Conservation (phyloP, 1,140 invertebrate genomes). For the Hyphantria cunea region DNA sequence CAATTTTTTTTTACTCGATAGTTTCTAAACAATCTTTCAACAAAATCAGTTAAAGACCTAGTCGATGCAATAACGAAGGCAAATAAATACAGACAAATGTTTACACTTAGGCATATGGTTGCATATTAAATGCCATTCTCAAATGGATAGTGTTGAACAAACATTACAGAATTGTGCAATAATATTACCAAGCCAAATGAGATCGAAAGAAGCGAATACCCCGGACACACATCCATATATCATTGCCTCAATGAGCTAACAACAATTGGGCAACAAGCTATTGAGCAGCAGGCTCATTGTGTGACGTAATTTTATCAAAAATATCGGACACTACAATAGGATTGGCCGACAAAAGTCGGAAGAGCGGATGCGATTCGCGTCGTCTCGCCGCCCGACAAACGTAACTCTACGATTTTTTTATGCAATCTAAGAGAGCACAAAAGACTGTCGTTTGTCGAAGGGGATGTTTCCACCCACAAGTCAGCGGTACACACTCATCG, state of each 20-base stretch:
- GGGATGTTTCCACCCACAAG: constrained; percentile 80
- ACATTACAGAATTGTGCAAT: constrained; percentile 52
- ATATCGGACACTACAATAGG: constrained; percentile 71
- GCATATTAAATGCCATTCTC: constrained; percentile 10
- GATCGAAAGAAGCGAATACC: constrained; percentile 64
- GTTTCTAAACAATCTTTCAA: too few species aligned
- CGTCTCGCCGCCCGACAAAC: constrained; percentile 67
- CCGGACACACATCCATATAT: constrained; percentile 73
- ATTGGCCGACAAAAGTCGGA: constrained; percentile 75
- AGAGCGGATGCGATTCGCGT: constrained; percentile 79
- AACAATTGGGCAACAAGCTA: constrained; percentile 76
- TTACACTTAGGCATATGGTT: too few species aligned
- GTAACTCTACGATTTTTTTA: constrained; percentile 62
- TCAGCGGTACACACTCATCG: constrained; percentile 59
- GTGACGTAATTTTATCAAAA: constrained; percentile 79
- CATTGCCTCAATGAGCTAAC: constrained; percentile 72
- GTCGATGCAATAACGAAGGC: too few species aligned
- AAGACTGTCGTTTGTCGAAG: constrained; percentile 56
- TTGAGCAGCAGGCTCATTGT: constrained; percentile 65
- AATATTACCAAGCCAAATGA: constrained; percentile 53
- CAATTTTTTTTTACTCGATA: too few species aligned
- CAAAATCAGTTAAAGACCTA: too few species aligned
- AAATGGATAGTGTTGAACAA: constrained; percentile 46
- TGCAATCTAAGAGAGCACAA: constrained; percentile 57
- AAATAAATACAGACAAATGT: too few species aligned